These are phyloP conservation scores for Sebastes taczanowskii DNA, from an alignment of 2,797 vertebrate genomes.

Conservation along the genomic window DNA sequence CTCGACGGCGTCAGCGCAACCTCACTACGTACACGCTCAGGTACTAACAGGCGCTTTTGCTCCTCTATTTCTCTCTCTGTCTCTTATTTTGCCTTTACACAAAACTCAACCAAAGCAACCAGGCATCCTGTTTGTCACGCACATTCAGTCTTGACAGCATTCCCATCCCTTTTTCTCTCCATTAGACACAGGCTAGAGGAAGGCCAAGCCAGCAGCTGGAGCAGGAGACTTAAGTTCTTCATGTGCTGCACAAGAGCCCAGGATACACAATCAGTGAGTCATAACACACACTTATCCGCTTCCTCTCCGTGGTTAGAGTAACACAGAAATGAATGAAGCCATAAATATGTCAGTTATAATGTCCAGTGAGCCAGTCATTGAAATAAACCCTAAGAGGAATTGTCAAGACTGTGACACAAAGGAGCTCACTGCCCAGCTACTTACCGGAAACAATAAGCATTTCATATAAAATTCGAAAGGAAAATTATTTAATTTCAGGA, in stretches of 20 bases:
- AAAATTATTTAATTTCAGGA: neutral
- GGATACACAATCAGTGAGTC: slow-evolving; percentile 97
- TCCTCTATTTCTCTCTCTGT: neutral
- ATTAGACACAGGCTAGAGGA: slow-evolving; percentile 94
- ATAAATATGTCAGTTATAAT: neutral
- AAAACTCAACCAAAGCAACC: neutral
- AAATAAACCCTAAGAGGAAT: slow-evolving; percentile 22
- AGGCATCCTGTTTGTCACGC: neutral
- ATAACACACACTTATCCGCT: slow-evolving; percentile 16
- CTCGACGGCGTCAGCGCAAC: slow-evolving; percentile 94
- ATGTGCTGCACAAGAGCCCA: slow-evolving; percentile 98
- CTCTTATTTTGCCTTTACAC: neutral
- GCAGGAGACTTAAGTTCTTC: slow-evolving; percentile 94
- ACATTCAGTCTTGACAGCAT: neutral
- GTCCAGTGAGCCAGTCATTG: slow-evolving; percentile 1
- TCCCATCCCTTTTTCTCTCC: neutral
- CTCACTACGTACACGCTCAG: slow-evolving; percentile 95
- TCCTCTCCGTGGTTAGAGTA: neutral
- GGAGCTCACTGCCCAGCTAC: neutral
- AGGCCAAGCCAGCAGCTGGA: slow-evolving; percentile 99
- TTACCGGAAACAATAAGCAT: neutral
- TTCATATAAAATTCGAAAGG: neutral
- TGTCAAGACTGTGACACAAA: slow-evolving; percentile 1
- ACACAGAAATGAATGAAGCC: slow-evolving; percentile 19
- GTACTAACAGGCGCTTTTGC: slow-evolving; percentile 64